Percentiles rank a stretch among this genome's conserved stretches.
These are phyloP conservation scores for Philonicus albiceps DNA, from an alignment of 2,888 invertebrate genomes.

Conservation along the genomic window DNA sequence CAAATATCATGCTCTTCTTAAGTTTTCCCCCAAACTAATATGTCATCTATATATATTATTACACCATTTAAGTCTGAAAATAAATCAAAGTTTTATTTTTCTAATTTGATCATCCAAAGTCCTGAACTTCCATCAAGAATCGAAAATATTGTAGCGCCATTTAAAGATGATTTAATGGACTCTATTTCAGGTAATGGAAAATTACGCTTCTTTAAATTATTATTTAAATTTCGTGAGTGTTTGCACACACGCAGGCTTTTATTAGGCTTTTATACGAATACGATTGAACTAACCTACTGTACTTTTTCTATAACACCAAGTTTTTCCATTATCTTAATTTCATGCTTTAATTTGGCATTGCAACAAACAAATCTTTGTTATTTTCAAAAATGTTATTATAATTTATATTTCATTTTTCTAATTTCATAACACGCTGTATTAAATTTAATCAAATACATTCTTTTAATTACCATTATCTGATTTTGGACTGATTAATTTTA, in stretches of 20 bases:
- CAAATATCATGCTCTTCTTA: not conserved
- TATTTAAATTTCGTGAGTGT: conserved; percentile 35
- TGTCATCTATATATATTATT: conserved; percentile 31
- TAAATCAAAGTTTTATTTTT: not conserved
- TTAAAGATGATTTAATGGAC: not conserved
- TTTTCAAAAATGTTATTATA: no score
- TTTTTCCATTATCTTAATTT: not conserved
- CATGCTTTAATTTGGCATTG: not conserved
- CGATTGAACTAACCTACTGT: conserved; percentile 61
- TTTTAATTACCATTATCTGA: no score
- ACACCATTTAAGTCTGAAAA: not conserved
- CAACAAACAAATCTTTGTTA: no score
- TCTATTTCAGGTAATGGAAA: not conserved
- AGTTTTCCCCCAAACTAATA: not conserved
- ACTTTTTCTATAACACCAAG: not conserved
- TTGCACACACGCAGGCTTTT: conserved; percentile 40
- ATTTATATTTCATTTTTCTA: no score
- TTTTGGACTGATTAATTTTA: no score
- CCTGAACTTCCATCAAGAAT: conserved; percentile 40
- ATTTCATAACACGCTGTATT: no score
- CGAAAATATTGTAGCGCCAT: not conserved
- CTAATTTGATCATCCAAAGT: conserved; percentile 25
- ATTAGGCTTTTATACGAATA: not conserved
- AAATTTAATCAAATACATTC: no score
- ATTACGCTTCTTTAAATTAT: not conserved